Evolutionary conservation across 1,140 invertebrate species (phyloP).

Genomic region (Philopotamus ludificatus): DNA sequence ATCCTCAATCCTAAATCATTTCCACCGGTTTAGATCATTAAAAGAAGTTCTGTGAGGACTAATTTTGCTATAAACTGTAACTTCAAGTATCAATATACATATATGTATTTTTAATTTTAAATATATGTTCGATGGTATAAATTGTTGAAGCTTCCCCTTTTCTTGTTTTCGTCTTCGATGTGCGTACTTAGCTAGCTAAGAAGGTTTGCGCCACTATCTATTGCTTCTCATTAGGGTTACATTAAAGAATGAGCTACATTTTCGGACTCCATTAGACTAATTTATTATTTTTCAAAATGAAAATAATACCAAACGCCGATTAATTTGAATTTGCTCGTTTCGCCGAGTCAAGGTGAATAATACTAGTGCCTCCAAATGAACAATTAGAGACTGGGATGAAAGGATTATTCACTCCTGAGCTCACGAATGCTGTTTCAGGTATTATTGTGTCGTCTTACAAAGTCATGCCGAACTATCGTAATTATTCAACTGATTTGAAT

Average conservation of each 20-base stretch:
- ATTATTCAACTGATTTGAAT: slow-evolving; percentile 35
- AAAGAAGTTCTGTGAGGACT: too few species aligned
- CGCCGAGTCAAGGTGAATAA: slow-evolving; percentile 33
- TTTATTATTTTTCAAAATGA: slow-evolving; percentile 8
- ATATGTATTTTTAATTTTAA: too few species aligned
- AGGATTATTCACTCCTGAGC: slow-evolving; percentile 33
- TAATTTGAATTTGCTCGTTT: slow-evolving; percentile 23
- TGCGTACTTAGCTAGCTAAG: slow-evolving; percentile 26
- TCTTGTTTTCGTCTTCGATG: neutral
- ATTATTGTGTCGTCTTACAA: slow-evolving; percentile 13
- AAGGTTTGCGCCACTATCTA: slow-evolving; percentile 29
- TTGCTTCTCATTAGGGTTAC: slow-evolving; percentile 36
- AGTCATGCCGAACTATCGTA: slow-evolving; percentile 29
- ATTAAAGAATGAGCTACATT: slow-evolving; percentile 19
- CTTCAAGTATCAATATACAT: too few species aligned
- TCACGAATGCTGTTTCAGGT: slow-evolving; percentile 19
- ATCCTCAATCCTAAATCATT: too few species aligned
- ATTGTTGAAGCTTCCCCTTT: neutral
- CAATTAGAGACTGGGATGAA: slow-evolving; percentile 38
- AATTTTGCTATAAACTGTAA: too few species aligned
- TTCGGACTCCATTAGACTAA: slow-evolving; percentile 4
- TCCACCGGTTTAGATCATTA: too few species aligned
- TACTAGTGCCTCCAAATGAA: slow-evolving; percentile 34
- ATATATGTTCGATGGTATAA: too few species aligned
- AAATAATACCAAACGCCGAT: too few species aligned